Base-by-base conservation (phyloP, 2,113 vertebrate species). In the Australoheros scitulus region DNA sequence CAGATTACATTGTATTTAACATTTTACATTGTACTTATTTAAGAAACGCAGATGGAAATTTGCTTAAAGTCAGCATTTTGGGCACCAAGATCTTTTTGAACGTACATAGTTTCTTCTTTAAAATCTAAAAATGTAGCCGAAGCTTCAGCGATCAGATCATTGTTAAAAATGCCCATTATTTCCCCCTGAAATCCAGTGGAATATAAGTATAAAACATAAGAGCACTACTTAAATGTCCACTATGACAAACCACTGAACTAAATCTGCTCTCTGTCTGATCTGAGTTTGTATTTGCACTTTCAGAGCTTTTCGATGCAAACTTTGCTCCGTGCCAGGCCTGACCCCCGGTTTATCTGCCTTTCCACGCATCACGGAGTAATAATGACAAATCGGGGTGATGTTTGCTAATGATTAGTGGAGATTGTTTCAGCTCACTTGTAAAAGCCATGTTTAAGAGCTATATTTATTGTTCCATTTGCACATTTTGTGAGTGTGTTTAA, bases 391-490 rank as follows among this genome's bases (percentile, higher is more conserved):
- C 95, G 96, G 96, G 96, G 11, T 1, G 95, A 95, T 97, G 97
- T 98, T 98, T 97, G 96, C 96, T 97, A 97, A 97, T 97, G 97
- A 99, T 99, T 97, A 97, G 96, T 96, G 95, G 97, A 97, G 98
- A 98, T 97, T 96, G 97, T 97, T 97, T 97, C 96, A 96, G 96
- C 96, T 98, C 97, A 97, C 97, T 98, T 97, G 97, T 98, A 97
- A 97, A 97, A 97, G 97, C 97, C 96, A 93, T 93, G 96, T 89
- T 93, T 92, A 94, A 90, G 85, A 97, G 98, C 97, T 96, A 95
- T 96, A 96, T 98, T 99, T 99, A 99, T 98, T 97, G 97, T 98
- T 98, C 98, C 98, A 99, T 99, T 98, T 98, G 97, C 96, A 99
- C 97, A 97, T 98, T 98, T 98, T 96, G 96, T 92, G 89, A 84